These are phyloP conservation scores for Paratilapia polleni DNA, from an alignment of 2,113 vertebrate genomes.

Conservation along the genomic window DNA sequence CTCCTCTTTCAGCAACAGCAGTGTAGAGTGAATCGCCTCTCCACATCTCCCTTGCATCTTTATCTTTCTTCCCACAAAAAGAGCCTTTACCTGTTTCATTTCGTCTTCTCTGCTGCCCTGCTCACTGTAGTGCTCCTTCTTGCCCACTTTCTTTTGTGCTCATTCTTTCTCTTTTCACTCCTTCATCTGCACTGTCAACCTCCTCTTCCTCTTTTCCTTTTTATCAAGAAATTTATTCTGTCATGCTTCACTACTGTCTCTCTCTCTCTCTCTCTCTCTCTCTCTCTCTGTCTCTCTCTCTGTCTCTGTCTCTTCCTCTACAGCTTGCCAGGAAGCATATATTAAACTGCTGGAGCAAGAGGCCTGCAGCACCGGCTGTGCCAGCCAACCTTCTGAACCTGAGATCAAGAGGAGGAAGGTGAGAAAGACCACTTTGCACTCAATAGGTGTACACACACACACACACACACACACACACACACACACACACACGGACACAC, in stretches of 20 bases:
- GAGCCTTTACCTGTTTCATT: background rate
- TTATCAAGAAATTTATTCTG: conserved; percentile 12
- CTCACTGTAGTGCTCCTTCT: background rate
- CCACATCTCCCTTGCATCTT: conserved; percentile 7
- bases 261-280: background rate
- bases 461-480: background rate
- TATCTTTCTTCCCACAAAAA: conserved; percentile 21
- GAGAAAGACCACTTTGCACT: conserved; percentile 26
- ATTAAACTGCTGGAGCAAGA: conserved; percentile 85
- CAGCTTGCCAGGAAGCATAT: conserved; percentile 96
- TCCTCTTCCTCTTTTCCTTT: background rate
- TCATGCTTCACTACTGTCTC: conserved; percentile 24
- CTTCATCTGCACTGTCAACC: background rate
- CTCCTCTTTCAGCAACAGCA: conserved; percentile 30
- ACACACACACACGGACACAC: background rate
- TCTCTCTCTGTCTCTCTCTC: conserved; percentile 13
- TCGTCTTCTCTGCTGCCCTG: background rate
- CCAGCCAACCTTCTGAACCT: conserved; percentile 85
- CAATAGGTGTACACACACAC: background rate
- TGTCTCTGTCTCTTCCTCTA: conserved; percentile 3
- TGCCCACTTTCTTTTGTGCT: background rate
- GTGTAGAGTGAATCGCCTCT: background rate
- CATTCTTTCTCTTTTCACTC: background rate
- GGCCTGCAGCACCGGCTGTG: conserved; percentile 89
- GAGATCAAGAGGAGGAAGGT: conserved; percentile 89